These are phyloP conservation scores for Ispidina picta DNA, from an alignment of 2,797 vertebrate species.

Conservation along the genomic window DNA sequence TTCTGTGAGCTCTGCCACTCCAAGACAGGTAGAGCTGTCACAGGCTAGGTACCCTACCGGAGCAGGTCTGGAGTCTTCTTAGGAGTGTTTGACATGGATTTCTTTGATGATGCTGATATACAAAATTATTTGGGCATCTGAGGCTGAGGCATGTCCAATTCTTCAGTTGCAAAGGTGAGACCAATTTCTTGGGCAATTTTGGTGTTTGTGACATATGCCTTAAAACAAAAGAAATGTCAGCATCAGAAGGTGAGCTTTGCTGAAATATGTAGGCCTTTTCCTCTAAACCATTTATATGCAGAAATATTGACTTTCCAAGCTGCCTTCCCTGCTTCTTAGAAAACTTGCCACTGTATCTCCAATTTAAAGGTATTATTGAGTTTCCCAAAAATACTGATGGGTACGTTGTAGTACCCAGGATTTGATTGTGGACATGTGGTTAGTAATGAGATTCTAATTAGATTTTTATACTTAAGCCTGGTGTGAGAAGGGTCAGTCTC, in stretches of 20 bases:
- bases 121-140: not conserved
- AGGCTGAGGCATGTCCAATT: not conserved
- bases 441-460: slow-evolving; percentile 38
- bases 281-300: not conserved
- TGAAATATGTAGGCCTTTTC: not conserved
- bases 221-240: not conserved
- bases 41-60: not conserved
- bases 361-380: slow-evolving; percentile 15
- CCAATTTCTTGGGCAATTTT: not conserved
- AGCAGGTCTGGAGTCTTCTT: not conserved
- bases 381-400: slow-evolving; percentile 28
- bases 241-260: not conserved
- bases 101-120: not conserved
- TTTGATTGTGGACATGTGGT: slow-evolving; percentile 13
- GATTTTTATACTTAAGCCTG: slow-evolving; percentile 40
- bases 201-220: not conserved
- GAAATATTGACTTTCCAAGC: not conserved
- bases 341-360: not conserved
- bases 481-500: slow-evolving; percentile 38
- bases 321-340: not conserved
- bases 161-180: not conserved
- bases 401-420: not conserved
- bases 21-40: not conserved
- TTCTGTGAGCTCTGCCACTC: not conserved
- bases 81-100: not conserved